phyloP scores from a whole-genome alignment of 2,113 vertebrate genomes.

The Ceyx margarethae region DNA sequence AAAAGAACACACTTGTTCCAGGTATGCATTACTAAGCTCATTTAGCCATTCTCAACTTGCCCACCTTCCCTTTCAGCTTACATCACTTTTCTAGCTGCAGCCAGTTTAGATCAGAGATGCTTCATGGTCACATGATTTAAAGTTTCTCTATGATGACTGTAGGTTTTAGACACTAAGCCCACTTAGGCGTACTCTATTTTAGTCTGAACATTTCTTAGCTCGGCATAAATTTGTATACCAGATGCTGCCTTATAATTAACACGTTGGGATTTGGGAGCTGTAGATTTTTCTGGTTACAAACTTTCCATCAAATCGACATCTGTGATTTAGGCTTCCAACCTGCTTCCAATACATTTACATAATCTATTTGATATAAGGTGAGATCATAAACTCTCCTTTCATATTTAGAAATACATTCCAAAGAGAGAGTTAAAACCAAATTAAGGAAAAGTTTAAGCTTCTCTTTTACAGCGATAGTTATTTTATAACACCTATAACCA shows the following conservation, averaged over 20 bases:
- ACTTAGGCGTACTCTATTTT: slow-evolving; percentile 70
- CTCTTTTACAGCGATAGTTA: slow-evolving; percentile 23
- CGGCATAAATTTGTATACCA: slow-evolving; percentile 82
- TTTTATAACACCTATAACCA: slow-evolving; percentile 27
- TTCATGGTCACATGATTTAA: slow-evolving; percentile 44
- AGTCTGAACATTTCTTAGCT: slow-evolving; percentile 75
- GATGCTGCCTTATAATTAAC: slow-evolving; percentile 81
- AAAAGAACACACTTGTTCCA: background rate
- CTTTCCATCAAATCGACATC: slow-evolving; percentile 79
- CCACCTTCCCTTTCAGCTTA: background rate
- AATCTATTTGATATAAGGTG: slow-evolving; percentile 72
- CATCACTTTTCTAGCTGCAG: background rate
- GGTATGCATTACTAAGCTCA: background rate
- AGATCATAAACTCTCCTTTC: slow-evolving; percentile 67
- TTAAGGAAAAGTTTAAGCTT: slow-evolving; percentile 46
- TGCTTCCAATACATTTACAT: slow-evolving; percentile 80
- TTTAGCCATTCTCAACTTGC: background rate
- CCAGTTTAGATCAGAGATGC: slow-evolving; percentile 41
- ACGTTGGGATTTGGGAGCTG: slow-evolving; percentile 75
- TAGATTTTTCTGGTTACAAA: slow-evolving; percentile 78
- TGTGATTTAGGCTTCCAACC: slow-evolving; percentile 80
- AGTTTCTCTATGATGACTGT: slow-evolving; percentile 41
- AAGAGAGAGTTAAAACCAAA: slow-evolving; percentile 66
- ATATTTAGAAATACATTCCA: slow-evolving; percentile 63
- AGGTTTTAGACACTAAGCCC: slow-evolving; percentile 46